These are phyloP conservation scores for Anser cygnoides DNA, from an alignment of 2,113 vertebrate genomes.

Conservation along the genomic window DNA sequence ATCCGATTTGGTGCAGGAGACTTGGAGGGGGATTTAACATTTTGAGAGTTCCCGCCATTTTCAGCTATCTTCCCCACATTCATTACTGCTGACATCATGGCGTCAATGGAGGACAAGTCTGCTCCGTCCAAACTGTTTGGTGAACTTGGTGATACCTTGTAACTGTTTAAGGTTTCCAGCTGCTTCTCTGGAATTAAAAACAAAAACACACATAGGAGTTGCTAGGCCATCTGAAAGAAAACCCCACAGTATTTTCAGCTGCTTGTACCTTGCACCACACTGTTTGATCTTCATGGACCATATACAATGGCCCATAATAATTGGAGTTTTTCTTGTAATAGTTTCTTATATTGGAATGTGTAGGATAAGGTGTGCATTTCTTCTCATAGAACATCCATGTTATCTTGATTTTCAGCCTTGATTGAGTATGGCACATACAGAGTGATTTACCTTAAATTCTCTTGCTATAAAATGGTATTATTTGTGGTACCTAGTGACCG, in stretches of 20 bases:
- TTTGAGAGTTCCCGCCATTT: conserved; percentile 76
- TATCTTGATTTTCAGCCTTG: not conserved
- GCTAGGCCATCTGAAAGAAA: not conserved
- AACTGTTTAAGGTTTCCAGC: conserved; percentile 67
- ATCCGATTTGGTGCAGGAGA: conserved; percentile 85
- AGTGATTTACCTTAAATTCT: not conserved
- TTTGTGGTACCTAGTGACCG: not conserved
- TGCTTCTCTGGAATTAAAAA: conserved; percentile 70
- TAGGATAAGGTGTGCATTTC: not conserved
- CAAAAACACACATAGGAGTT: not conserved
- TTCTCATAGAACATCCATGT: not conserved
- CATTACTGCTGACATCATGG: conserved; percentile 92
- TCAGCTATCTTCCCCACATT: conserved; percentile 86
- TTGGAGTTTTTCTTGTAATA: not conserved
- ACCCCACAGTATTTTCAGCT: not conserved
- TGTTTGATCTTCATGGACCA: not conserved
- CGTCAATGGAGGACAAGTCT: conserved; percentile 89
- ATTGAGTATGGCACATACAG: not conserved
- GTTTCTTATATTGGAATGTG: not conserved
- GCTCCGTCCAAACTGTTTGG: conserved; percentile 76
- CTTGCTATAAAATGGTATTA: not conserved
- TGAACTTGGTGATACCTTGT: conserved; percentile 66
- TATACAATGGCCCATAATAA: not conserved
- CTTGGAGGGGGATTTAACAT: conserved; percentile 83
- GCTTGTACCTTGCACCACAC: not conserved